Base-by-base conservation (phyloP, 1,140 invertebrate genomes). In the Rhizoglyphus robini region DNA sequence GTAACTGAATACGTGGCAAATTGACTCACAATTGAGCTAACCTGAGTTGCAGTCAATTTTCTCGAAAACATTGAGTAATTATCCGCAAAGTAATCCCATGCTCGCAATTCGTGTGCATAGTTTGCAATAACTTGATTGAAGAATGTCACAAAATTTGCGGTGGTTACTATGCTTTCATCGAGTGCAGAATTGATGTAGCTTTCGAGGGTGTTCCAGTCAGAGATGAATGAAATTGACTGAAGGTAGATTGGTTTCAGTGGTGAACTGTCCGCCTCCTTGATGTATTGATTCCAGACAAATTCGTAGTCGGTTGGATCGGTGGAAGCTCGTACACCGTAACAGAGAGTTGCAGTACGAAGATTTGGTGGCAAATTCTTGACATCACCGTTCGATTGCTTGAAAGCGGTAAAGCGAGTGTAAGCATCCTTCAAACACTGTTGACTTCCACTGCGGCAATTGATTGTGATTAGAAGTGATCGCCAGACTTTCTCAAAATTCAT, bases 281-380 rank as follows among this genome's bases (percentile, higher is more conserved):
- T n/a, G n/a, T n/a, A n/a, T n/a, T n/a, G n/a, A n/a, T n/a, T 59
- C 81, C 87, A 90, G 65, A 94, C 73, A 49, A 76, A 74, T 30
- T 87, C 76, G 90, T 90, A 94, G 51, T 64, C 63, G 11, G 1
- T 25, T 2, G 18, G 3, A 34, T 34, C 27, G 27, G 48, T 5
- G 51, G 46, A 51, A 4, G 2, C n/a, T 49, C 46, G 3, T 4
- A 64, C 30, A n/a, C 2, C 63, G 41, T 64, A 64, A 5, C n/a
- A 48, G 20, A 64, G 32, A 18, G 30, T 51, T 23, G 2, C 11
- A 4, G 15, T 1, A 8, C 54, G 20, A 31, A 64, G n/a, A 57
- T 64, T 57, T 1, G 63, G 63, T 38, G 41, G 5, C 54, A 64
- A 20, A 32, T 54, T 27, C 34, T 60, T 60, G 5, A 48, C 25